Evolutionary conservation across 1,140 invertebrate species (phyloP).

Genomic region (Mercenaria mercenaria): DNA sequence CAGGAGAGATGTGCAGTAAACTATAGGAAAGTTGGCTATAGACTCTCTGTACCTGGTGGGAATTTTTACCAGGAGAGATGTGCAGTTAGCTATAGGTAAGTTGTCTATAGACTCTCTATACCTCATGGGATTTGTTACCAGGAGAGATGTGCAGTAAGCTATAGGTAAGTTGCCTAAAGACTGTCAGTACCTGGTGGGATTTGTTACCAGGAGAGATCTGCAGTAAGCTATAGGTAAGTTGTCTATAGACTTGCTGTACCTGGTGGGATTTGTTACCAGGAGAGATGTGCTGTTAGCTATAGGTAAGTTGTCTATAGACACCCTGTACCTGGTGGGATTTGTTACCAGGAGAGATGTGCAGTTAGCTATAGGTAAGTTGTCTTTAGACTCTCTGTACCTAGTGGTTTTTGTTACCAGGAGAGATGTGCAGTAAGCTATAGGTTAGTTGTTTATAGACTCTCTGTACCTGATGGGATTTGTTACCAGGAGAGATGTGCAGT

Average conservation of each 20-base stretch:
- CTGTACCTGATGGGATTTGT: no score
- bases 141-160: conserved; percentile 97
- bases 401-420: conserved; percentile 98
- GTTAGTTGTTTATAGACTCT: conserved; percentile 89
- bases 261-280: conserved; percentile 98
- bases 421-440: conserved; percentile 97
- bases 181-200: conserved; percentile 99
- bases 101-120: conserved; percentile 95
- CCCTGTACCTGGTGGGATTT: conserved; percentile 99
- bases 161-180: conserved; percentile 93
- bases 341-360: conserved; percentile 98
- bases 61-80: conserved; percentile 97
- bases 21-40: conserved; percentile 94
- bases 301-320: conserved; percentile 95
- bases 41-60: conserved; percentile 99
- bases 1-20: conserved; percentile 96
- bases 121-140: conserved; percentile 98
- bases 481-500: no score
- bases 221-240: conserved; percentile 95
- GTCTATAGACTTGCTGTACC: conserved; percentile 97
- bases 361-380: conserved; percentile 92
- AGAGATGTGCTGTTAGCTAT: conserved; percentile 97
- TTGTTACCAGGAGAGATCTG: conserved; percentile 98
- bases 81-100: conserved; percentile 96
- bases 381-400: conserved; percentile 97